These are phyloP conservation scores for Hydroisotoma schaefferi DNA, from an alignment of 2,888 invertebrate species.

Conservation along the genomic window DNA sequence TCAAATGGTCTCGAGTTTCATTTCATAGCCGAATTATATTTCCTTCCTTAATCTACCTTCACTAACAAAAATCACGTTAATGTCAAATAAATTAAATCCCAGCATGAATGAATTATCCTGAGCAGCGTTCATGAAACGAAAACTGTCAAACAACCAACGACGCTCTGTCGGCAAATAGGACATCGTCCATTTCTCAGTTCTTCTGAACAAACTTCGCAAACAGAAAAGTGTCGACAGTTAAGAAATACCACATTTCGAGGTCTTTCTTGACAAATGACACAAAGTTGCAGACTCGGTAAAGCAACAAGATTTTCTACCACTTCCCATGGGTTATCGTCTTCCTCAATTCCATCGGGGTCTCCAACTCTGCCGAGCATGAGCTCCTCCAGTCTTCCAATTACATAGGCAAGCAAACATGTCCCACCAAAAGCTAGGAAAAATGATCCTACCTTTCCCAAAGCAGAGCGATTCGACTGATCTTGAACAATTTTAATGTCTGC, in stretches of 20 bases:
- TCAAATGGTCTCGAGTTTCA: too few species aligned
- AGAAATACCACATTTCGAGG: slow-evolving; percentile 7
- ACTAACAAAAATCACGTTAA: neutral
- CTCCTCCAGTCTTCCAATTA: neutral
- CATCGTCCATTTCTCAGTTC: slow-evolving; percentile 3
- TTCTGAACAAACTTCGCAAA: slow-evolving; percentile 5
- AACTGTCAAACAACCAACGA: neutral
- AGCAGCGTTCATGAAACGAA: neutral
- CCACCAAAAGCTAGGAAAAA: slow-evolving; percentile 7
- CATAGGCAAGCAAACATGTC: slow-evolving; percentile 5
- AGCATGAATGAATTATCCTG: too few species aligned
- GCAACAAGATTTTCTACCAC: too few species aligned
- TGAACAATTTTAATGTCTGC: slow-evolving; percentile 9
- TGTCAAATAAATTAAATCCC: neutral
- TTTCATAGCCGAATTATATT: too few species aligned
- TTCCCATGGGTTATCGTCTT: neutral
- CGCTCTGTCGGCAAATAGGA: slow-evolving; percentile 7
- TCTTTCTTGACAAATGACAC: slow-evolving; percentile 11
- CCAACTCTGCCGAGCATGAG: neutral
- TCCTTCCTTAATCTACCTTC: neutral
- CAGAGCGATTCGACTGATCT: neutral
- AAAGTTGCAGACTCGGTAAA: neutral
- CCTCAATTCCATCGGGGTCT: neutral
- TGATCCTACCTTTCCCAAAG: neutral
- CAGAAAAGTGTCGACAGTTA: slow-evolving; percentile 9